Percentiles rank a stretch among this genome's conserved stretches.
Evolutionary conservation across 2,113 vertebrate species (phyloP).

Genomic region (Agelaius tricolor): DNA sequence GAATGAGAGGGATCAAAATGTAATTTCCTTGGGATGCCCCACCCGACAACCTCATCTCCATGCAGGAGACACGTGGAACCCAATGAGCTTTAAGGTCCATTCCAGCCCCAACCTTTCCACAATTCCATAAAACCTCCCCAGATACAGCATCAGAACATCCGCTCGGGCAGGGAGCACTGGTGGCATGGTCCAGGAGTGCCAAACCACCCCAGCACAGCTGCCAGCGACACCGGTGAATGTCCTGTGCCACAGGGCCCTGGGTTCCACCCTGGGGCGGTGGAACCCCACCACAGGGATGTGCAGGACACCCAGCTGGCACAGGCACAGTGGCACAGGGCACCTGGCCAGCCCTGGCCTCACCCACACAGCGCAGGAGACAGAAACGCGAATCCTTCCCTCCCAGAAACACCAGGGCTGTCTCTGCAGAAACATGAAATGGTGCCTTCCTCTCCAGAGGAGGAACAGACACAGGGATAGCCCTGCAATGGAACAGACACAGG

Average conservation of each 20-base stretch:
- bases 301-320: accelerated
- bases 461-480: too few species aligned
- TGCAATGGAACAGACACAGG: too few species aligned
- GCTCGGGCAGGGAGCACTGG: background rate
- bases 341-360: background rate
- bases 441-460: background rate
- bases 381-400: background rate
- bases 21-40: background rate
- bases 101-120: background rate
- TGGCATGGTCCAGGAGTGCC: accelerated
- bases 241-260: background rate
- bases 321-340: background rate
- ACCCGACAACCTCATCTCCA: accelerated
- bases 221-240: accelerated
- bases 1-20: background rate
- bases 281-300: accelerated
- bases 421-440: accelerated
- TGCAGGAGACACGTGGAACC: background rate
- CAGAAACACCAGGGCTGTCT: accelerated
- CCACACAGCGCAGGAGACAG: background rate
- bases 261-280: accelerated
- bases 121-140: background rate
- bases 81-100: background rate
- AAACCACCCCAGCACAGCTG: background rate
- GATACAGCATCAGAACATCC: accelerated